Evolutionary conservation across 1,140 invertebrate genomes (phyloP).

Genomic region (Ladona fulva): DNA sequence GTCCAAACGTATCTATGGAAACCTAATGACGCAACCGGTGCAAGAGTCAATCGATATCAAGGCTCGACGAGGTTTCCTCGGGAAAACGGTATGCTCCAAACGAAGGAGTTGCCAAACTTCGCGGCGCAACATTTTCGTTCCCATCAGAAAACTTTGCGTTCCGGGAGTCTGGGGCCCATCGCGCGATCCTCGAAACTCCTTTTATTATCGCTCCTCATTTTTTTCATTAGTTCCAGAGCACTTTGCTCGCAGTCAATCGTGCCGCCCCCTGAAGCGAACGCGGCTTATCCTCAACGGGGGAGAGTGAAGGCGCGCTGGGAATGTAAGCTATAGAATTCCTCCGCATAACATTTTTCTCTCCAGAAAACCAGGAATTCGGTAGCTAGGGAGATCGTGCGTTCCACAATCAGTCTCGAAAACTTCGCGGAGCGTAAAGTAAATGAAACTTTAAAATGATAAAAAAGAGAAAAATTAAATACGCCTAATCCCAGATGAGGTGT

Average conservation of each 20-base stretch:
- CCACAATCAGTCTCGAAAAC: too few species aligned
- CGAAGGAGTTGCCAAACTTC: not conserved
- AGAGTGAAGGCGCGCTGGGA: not conserved
- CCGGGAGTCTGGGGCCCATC: not conserved
- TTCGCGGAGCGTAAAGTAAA: too few species aligned
- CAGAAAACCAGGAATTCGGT: too few species aligned
- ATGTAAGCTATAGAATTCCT: not conserved
- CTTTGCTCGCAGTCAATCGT: not conserved
- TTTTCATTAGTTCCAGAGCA: not conserved
- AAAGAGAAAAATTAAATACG: too few species aligned
- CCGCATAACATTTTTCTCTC: too few species aligned
- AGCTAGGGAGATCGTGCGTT: too few species aligned
- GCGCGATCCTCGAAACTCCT: not conserved
- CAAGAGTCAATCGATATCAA: not conserved
- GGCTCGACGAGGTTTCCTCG: not conserved
- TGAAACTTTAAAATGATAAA: too few species aligned
- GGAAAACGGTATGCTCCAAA: not conserved
- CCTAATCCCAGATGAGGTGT: too few species aligned
- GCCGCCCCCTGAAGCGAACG: not conserved
- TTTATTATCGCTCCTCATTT: not conserved
- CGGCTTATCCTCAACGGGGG: not conserved
- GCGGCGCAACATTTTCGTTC: not conserved
- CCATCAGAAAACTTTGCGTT: not conserved
- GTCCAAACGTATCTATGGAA: not conserved
- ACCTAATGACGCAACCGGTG: not conserved